A percentile compares a stretch with the other conserved stretches of the same genome.
phyloP scores from a whole-genome alignment of 92 coral and sea anemone genomes.

The Palythoa grandis region DNA sequence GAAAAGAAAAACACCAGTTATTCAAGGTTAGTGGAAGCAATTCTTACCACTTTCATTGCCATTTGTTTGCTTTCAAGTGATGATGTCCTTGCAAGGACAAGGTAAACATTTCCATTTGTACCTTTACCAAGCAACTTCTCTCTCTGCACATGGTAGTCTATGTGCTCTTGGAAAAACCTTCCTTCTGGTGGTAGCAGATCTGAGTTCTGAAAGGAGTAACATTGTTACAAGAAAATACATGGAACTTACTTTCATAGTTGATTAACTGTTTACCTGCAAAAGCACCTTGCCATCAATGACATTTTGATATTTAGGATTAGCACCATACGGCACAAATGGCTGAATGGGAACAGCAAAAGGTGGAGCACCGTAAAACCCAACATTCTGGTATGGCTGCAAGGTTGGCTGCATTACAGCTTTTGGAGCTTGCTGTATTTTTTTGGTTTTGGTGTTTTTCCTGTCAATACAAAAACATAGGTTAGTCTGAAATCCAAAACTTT shows the following conservation, averaged over 20 bases:
- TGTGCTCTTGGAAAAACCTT: slow-evolving; percentile 51
- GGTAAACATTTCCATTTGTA: slow-evolving; percentile 60
- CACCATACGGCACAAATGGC: neutral
- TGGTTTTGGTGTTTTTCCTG: neutral
- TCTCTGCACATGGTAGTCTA: slow-evolving; percentile 50
- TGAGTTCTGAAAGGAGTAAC: slow-evolving; percentile 1
- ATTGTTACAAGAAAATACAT: neutral
- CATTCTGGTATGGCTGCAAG: neutral
- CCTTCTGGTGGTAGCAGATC: slow-evolving; percentile 21
- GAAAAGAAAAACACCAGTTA: too few relatives aligned
- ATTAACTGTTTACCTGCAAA: slow-evolving; percentile 10
- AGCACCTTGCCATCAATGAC: slow-evolving; percentile 18
- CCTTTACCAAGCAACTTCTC: slow-evolving; percentile 62
- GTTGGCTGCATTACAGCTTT: slow-evolving; percentile 2
- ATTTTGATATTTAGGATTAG: neutral
- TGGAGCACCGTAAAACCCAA: neutral
- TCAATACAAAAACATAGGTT: neutral
- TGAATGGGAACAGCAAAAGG: neutral
- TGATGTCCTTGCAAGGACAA: slow-evolving; percentile 6
- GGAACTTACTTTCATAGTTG: neutral
- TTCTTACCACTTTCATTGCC: slow-evolving; percentile 70
- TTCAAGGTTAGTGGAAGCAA: too few relatives aligned
- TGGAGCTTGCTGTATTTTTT: neutral
- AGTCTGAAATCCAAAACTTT: neutral
- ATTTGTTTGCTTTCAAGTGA: slow-evolving; percentile 34